phyloP scores from a whole-genome alignment of 2,113 vertebrate genomes.

The Myiozetetes cayanensis region DNA sequence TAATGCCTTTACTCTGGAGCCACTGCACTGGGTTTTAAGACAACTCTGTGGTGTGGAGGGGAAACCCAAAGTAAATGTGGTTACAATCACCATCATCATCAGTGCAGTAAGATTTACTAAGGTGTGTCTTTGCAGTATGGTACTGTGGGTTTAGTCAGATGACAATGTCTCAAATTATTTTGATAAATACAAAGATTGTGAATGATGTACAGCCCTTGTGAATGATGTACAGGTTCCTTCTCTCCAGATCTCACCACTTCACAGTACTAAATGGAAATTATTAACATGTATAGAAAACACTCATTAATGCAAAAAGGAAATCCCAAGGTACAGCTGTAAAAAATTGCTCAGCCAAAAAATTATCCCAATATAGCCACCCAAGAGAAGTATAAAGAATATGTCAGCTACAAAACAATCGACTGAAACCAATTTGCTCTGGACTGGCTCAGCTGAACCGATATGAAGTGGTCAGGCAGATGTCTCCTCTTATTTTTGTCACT shows the following conservation, averaged over 20 bases:
- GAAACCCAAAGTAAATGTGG: neutral
- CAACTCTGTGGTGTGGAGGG: neutral
- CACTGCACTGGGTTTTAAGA: neutral
- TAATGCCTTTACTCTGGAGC: neutral
- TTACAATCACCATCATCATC: neutral
- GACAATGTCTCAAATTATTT: neutral
- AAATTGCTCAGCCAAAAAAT: neutral
- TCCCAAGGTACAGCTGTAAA: neutral
- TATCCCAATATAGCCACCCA: neutral
- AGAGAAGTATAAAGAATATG: neutral
- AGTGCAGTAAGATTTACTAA: neutral
- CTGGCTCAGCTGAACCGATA: neutral
- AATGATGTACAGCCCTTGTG: neutral
- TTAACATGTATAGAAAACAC: neutral
- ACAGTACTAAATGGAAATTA: neutral
- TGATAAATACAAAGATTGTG: neutral
- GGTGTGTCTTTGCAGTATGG: neutral
- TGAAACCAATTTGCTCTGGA: neutral
- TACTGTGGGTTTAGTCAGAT: neutral
- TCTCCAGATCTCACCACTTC: neutral
- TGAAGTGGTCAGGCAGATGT: conserved; percentile 6
- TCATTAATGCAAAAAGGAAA: neutral
- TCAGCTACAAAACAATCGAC: neutral
- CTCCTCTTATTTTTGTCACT: neutral
- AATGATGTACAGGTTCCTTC: neutral